Evolutionary conservation across 2,113 vertebrate species (phyloP).

Genomic region (Cryptoleucopteryx plumbea): DNA sequence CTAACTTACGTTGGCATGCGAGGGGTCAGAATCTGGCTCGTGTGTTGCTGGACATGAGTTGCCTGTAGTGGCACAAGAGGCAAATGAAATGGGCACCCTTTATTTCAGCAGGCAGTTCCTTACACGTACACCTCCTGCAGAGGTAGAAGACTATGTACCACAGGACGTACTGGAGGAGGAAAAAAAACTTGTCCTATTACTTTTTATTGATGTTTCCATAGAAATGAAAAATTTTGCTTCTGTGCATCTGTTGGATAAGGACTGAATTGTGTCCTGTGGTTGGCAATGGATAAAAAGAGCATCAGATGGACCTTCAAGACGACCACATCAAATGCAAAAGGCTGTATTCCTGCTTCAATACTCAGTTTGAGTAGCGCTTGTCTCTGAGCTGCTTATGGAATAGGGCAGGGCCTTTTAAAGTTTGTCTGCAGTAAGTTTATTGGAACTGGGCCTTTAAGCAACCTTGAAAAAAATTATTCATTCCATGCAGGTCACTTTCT

Average conservation of each 20-base stretch:
- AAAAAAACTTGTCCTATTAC: neutral
- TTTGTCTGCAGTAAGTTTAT: neutral
- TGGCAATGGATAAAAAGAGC: neutral
- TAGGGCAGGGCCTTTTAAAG: neutral
- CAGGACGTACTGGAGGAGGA: neutral
- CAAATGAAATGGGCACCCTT: neutral
- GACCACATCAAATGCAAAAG: neutral
- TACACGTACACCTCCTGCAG: neutral
- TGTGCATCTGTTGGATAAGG: neutral
- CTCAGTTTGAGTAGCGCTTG: neutral
- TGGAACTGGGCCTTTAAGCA: neutral
- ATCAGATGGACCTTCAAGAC: neutral
- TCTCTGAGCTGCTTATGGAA: neutral
- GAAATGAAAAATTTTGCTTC: neutral
- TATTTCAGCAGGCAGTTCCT: neutral
- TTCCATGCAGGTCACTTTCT: neutral
- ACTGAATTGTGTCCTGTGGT: neutral
- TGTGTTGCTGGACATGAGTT: neutral
- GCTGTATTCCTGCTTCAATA: fast-evolving
- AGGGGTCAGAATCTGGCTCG: neutral
- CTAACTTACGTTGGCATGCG: fast-evolving
- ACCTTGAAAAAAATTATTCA: neutral
- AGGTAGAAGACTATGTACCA: neutral
- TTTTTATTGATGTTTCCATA: neutral
- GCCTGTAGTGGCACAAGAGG: neutral